Base-by-base conservation (phyloP, 1,140 invertebrate genomes). In the Atopsyche davidsoni region DNA sequence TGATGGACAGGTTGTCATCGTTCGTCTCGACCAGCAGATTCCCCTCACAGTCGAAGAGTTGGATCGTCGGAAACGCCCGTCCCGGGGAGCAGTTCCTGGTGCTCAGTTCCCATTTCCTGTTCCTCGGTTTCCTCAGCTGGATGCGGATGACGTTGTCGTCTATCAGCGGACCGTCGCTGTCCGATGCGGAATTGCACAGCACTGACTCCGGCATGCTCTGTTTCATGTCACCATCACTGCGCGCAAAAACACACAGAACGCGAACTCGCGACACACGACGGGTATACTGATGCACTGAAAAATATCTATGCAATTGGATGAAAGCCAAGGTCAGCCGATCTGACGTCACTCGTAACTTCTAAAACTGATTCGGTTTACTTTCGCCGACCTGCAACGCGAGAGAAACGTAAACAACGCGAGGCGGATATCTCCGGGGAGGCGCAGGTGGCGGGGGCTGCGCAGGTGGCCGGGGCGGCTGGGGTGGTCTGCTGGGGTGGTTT, bases 41-140 rank as follows among this genome's bases (percentile, higher is more conserved):
- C 51, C 72, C 72, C 16, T 73, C 72, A 54, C 69, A 71, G 64
- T 74, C 72, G 59, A 74, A 74, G 36, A 74, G 65, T 59, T 74
- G 72, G 59, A 74, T 64, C 28, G 65, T 74, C 10, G 72, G 72
- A 54, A 74, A 74, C 51, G 58, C 67, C 25, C 69, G 60, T 35
- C 68, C 63, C 18, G 68, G 69, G 25, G 69, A 72, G 35, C 62
- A 64, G 58, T 71, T 75, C 57, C 69, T 57, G 9, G 72, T 75
- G 24, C 68, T 62, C 34, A 73, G 60, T 57, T 72, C 70, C 72
- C 72, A 74, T 65, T 72, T 73, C 44, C 61, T 66, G 48, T 74
- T 64, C 40, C 52, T 62, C 28, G 70, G 65, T 57, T 70, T 70
- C 50, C 66, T 60, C 18, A 73, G 58, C 58, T 75, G 72, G 52